Base-by-base conservation (phyloP, 1,140 invertebrate genomes). In the Sminthurinus signatus region DNA sequence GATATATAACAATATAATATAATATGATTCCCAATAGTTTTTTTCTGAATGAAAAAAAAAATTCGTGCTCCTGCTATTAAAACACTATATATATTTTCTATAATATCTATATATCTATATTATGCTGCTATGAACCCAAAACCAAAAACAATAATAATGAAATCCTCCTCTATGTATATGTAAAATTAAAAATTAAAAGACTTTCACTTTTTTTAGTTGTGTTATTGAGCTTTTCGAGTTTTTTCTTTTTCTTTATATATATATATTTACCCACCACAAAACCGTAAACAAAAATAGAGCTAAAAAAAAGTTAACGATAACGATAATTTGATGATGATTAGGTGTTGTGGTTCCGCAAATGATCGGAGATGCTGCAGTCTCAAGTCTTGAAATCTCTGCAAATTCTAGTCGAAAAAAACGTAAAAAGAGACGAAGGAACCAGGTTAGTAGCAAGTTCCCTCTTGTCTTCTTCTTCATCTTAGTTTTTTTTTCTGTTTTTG, bases 321-420 rank as follows among this genome's bases (percentile, higher is more conserved):
- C 32, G 15, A 8, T 36, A 15, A 8, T 36, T 8, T 36, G 32
- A 15, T 36, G 32, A 5, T 36, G 15, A 36, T 36, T 70, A 70
- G 68, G 68, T 67, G 60, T 69, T 69, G 68, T 69, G 68, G 64
- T 69, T 62, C 68, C 68, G n/a, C n/a, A n/a, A n/a, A n/a, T n/a
- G 57, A 63, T 67, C 67, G 68, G 65, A 70, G 57, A 55, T 59
- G 50, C 60, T 32, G 57, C 64, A 48, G 64, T 28, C 32, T 48
- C 68, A 60, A 66, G 44, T 61, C 43, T 58, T 66, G 65, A 62
- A 61, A 66, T 62, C 59, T 67, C 63, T 32, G 15, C 54, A 50
- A 43, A 62, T 28, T 62, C 32, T 70, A 70, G 65, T 70, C 68
- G 68, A 64, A 70, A 70, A 70, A 67, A 67, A 57, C 68, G 68